These are phyloP conservation scores for Strigamia maritima DNA, from an alignment of 2,888 invertebrate genomes.

Conservation along the genomic window DNA sequence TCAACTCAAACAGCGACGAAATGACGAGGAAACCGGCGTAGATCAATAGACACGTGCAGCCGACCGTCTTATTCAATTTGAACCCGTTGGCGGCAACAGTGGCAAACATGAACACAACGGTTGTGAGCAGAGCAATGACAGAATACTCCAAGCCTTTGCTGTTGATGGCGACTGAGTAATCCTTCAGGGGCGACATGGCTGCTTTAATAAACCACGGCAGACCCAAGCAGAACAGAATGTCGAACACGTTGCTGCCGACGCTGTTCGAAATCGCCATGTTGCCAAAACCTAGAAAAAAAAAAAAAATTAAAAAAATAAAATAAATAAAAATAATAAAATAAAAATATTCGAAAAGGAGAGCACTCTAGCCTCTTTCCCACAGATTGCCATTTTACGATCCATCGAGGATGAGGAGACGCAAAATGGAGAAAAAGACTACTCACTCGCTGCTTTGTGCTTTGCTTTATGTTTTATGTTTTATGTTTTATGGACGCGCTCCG, in stretches of 20 bases:
- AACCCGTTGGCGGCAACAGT: constrained; percentile 69
- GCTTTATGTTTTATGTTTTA: neutral
- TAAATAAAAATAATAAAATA: neutral
- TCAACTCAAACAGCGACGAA: constrained; percentile 74
- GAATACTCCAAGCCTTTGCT: constrained; percentile 79
- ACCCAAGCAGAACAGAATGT: constrained; percentile 79
- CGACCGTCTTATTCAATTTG: constrained; percentile 66
- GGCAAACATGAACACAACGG: constrained; percentile 67
- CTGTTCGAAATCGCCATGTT: constrained; percentile 85
- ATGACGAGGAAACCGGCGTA: constrained; percentile 70
- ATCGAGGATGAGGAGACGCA: neutral
- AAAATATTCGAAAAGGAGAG: no score
- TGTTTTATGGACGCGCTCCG: neutral
- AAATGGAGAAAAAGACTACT: neutral
- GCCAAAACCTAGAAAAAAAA: constrained; percentile 43
- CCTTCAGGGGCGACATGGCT: constrained; percentile 61
- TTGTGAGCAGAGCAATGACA: constrained; percentile 70
- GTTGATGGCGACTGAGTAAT: constrained; percentile 63
- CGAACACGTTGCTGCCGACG: constrained; percentile 85
- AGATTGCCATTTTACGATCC: neutral
- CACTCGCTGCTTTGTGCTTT: no score
- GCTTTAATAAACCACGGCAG: constrained; percentile 78
- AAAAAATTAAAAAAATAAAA: neutral
- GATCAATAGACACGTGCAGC: constrained; percentile 62
- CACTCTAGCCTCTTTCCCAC: no score